Evolutionary conservation across 2,797 vertebrate species (phyloP), one percentile per base, ranked within the genome.

Genomic region (Darevskia mixta): DNA sequence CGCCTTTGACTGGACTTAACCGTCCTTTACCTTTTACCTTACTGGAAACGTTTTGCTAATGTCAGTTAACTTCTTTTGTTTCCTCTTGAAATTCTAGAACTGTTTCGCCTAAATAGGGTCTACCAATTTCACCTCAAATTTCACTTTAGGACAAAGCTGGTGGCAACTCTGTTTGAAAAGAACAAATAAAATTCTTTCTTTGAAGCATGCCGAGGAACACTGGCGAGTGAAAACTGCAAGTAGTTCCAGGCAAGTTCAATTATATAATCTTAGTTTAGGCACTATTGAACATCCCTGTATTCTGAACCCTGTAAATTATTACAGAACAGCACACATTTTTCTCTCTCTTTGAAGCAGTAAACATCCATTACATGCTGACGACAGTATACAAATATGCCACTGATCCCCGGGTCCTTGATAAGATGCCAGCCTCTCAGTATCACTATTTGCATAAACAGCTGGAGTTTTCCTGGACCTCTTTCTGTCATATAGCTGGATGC

Each of bases 371-470:
- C 78, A 38, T 61, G 55, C 87, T 85, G 90, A 86, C 9, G 89
- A 90, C 83, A 90, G 58, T 86, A 89, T 43, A 91, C 79, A 92
- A 93, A 93, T 90, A 88, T 92, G 89, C 86, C 78, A 83, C 88
- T 92, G 93, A 93, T 94, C 73, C 66, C 93, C 89, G 91, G 86
- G 83, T 93, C 86, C 90, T 93, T 95, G 92, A 90, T 93, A 90
- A 86, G 79, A 13, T 93, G 93, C 93, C 95, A 95, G 71, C 49
- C 77, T 80, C 89, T 93, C 87, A 80, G 64, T 92, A 79, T 83
- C 79, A 79, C 13, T 3, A 94, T 94, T 94, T 95, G 86, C 90
- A 92, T 94, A 89, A 95, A 91, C 93, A 95, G 94, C 91, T 93
- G 90, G 94, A 93, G 90, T 35, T 91, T 77, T 92, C 87, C 86